Evolutionary conservation across 2,888 invertebrate genomes (phyloP), one percentile per base, ranked within the genome.

Genomic region (Morpho helenor): DNA sequence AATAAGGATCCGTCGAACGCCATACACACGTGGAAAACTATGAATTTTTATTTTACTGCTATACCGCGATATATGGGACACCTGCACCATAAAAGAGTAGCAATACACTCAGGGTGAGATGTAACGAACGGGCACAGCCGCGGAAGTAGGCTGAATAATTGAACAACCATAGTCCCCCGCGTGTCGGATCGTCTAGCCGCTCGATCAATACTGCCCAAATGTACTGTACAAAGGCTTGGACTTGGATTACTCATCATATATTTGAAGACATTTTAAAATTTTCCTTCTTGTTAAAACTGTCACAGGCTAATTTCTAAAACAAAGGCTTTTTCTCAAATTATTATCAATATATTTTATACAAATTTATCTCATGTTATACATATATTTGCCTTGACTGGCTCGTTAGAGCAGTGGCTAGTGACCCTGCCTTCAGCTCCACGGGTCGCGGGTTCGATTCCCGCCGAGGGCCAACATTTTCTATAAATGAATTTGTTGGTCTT

Each of bases 121-220:
- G 70, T 74, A 71, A 71, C 70, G 65, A 70, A 72, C 67, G 69
- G 66, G 61, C 65, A 54, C 60, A 60, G 57, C 65, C 63, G 66
- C 67, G 70, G 73, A 70, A 71, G 72, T 68, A 71, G 69, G 70
- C 64, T 88, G 86, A 88, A 87, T 88, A 86, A 87, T 87, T 86
- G 81, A 88, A 79, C 77, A 79, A 78, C 75, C 74, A 72, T 73
- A 78, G 77, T 66, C 64, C 68, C 67, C 62, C 72, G 69, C 54
- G 76, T 73, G 73, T 68, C 68, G 74, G 77, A 76, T 78, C 74
- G 81, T 79, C 80, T 82, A 72, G 77, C 73, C 70, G 58, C 47
- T 63, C 68, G 82, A 80, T 84, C 84, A 70, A 83, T 82, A 77
- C 66, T 65, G 67, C 64, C 68, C 65, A 65, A 70, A 68, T 64